Percentiles rank a stretch among this genome's conserved stretches.
These are phyloP conservation scores for Mayetiola destructor DNA, from an alignment of 2,888 invertebrate species.

Conservation along the genomic window DNA sequence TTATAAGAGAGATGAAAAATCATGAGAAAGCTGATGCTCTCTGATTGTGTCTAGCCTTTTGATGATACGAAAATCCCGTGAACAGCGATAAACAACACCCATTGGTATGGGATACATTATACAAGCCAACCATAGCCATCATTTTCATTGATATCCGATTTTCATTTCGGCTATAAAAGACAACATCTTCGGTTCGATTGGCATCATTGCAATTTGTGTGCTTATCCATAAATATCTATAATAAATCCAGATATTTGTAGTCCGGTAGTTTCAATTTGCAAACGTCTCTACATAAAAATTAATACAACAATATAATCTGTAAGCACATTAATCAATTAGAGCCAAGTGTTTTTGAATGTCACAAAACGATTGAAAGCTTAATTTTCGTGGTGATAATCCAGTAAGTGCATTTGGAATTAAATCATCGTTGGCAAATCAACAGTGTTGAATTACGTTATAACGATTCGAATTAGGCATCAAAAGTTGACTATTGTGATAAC, in stretches of 20 bases:
- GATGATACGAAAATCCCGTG: background rate
- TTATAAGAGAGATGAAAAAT: background rate
- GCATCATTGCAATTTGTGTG: constrained; percentile 12
- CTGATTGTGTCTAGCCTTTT: constrained; percentile 2
- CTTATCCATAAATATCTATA: constrained; percentile 1
- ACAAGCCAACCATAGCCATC: background rate
- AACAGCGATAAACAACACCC: background rate
- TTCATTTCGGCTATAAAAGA: constrained; percentile 9
- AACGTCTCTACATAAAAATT: too few relatives aligned
- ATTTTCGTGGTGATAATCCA: too few relatives aligned
- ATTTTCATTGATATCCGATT: constrained; percentile 6
- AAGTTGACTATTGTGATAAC: background rate
- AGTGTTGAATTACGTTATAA: too few relatives aligned
- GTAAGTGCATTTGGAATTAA: too few relatives aligned
- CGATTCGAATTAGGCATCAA: background rate
- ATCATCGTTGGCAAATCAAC: background rate
- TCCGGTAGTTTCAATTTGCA: too few relatives aligned
- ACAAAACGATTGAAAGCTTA: too few relatives aligned
- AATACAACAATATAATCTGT: too few relatives aligned
- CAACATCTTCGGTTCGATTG: background rate
- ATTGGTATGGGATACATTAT: background rate
- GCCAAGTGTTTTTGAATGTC: too few relatives aligned
- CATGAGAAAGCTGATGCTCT: constrained; percentile 5
- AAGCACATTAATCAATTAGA: too few relatives aligned
- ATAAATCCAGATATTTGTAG: too few relatives aligned